These are phyloP conservation scores for Vombatus ursinus DNA, from an alignment of 2,113 vertebrate genomes.

Conservation along the genomic window DNA sequence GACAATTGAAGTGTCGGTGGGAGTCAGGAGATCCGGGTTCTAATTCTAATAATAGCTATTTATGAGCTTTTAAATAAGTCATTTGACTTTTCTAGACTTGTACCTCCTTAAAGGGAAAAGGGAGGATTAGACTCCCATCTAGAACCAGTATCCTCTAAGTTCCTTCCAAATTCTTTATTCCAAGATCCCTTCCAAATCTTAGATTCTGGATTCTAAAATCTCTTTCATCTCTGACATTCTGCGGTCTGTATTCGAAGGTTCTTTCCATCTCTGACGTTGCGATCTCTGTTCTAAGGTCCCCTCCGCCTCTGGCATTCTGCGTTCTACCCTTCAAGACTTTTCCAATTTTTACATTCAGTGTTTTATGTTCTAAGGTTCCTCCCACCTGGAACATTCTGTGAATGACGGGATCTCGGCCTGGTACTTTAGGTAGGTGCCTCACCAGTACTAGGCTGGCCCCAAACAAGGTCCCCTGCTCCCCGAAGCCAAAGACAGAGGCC, in stretches of 20 bases:
- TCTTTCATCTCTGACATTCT: background rate
- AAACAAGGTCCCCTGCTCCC: background rate
- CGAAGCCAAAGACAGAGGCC: background rate
- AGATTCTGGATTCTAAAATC: background rate
- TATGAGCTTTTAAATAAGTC: background rate
- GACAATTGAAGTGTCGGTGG: background rate
- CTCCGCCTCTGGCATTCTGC: background rate
- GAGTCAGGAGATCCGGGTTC: background rate
- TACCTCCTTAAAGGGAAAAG: background rate
- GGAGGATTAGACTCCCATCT: background rate
- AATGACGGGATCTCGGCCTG: background rate
- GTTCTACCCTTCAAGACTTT: background rate
- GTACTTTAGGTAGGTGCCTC: background rate
- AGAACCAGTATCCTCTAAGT: background rate
- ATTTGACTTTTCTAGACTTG: background rate
- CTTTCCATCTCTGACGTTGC: background rate
- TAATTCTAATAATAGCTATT: background rate
- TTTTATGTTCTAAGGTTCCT: background rate
- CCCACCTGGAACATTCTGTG: background rate
- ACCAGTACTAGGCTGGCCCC: background rate
- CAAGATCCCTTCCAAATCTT: too few species aligned
- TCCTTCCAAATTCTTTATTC: background rate
- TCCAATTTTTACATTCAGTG: background rate
- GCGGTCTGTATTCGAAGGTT: background rate
- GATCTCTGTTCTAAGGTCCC: background rate